Percentiles rank a stretch among this genome's conserved stretches.
These are phyloP conservation scores for Dynastes hyllus DNA, from an alignment of 2,888 invertebrate species.

Conservation along the genomic window DNA sequence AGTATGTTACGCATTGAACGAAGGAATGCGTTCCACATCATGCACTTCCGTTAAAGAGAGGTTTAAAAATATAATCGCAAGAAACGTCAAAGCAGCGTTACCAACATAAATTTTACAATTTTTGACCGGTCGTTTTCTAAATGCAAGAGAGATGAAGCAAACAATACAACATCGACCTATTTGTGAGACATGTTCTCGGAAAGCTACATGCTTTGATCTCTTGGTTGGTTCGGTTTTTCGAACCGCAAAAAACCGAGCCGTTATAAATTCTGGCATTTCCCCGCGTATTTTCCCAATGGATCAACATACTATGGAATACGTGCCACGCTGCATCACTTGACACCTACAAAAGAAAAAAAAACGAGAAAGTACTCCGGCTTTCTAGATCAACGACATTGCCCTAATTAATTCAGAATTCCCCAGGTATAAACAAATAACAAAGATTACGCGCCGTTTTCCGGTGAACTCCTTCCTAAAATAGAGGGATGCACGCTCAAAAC, in stretches of 20 bases:
- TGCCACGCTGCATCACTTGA: not conserved
- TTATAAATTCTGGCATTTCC: constrained; percentile 50
- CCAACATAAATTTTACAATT: not conserved
- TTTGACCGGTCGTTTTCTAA: not conserved
- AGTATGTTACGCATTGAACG: constrained; percentile 1
- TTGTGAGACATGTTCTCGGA: constrained; percentile 29
- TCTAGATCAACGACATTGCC: constrained; percentile 37
- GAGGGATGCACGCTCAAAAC: not conserved
- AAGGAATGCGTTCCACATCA: not conserved
- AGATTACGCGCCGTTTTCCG: constrained; percentile 2
- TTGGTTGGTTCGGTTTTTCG: constrained; percentile 46
- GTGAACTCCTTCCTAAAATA: not conserved
- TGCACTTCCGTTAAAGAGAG: not conserved
- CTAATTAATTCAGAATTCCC: constrained; percentile 38
- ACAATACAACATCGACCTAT: constrained; percentile 14
- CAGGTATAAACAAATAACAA: constrained; percentile 31
- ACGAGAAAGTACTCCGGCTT: constrained; percentile 26
- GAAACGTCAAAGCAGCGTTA: not conserved
- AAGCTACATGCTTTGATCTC: constrained; percentile 49
- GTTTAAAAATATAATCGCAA: constrained; percentile 16
- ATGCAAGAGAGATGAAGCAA: not conserved
- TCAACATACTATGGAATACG: constrained; percentile 45
- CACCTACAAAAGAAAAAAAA: not conserved
- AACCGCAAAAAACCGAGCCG: constrained; percentile 49
- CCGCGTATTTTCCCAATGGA: constrained; percentile 53